A percentile compares a stretch with the other conserved stretches of the same genome.
phyloP scores from a whole-genome alignment of 2,888 invertebrate species.

The Palloptera scutellata region DNA sequence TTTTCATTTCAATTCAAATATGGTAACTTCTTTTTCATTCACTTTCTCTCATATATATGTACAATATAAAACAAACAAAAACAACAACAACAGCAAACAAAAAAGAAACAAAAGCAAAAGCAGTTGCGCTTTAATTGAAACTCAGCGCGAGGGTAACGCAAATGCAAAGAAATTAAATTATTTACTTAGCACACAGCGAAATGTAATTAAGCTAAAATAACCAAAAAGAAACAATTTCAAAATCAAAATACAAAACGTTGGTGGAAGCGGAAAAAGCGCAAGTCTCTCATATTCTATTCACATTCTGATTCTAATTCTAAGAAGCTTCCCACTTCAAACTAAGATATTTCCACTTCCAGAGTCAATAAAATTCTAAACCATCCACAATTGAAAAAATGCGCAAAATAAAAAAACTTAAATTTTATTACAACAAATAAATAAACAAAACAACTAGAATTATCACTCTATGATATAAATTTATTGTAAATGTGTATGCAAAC shows the following conservation, averaged over 20 bases:
- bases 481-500: no score
- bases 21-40: background rate
- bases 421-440: no score
- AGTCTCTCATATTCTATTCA: background rate
- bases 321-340: background rate
- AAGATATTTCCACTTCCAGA: background rate
- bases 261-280: background rate
- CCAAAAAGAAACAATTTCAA: conserved; percentile 9
- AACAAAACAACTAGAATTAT: no score
- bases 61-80: background rate
- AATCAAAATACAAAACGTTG: conserved; percentile 6
- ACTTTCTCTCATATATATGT: conserved; percentile 22
- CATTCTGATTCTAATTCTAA: no score
- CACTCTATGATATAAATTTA: no score
- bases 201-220: background rate
- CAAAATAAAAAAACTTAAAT: conserved; percentile 28
- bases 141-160: no score
- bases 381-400: conserved; percentile 36
- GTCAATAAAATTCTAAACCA: background rate
- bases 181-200: no score
- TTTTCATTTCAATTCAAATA: conserved; percentile 1
- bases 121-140: no score
- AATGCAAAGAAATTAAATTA: no score
- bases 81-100: background rate
- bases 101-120: background rate